Evolutionary conservation across 2,888 invertebrate species (phyloP).

Genomic region (Podotricha telesiphe): DNA sequence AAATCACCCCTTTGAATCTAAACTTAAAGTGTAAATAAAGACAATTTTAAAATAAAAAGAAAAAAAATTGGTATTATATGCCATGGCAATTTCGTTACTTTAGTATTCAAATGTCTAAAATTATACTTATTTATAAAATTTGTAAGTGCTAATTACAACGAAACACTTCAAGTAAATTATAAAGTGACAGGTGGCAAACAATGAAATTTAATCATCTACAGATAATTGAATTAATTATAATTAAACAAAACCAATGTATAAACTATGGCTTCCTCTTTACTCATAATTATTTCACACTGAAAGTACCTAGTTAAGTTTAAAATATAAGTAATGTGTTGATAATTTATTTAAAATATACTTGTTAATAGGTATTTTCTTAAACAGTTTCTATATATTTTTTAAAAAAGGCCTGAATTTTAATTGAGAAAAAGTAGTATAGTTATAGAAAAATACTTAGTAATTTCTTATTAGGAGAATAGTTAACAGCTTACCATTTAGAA

Average conservation of each 20-base stretch:
- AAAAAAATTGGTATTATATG: too few relatives aligned
- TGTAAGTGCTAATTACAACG: not conserved
- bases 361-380: too few relatives aligned
- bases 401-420: too few relatives aligned
- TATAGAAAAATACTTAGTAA: too few relatives aligned
- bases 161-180: not conserved
- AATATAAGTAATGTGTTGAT: not conserved
- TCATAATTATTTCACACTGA: not conserved
- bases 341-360: too few relatives aligned
- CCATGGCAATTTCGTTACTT: too few relatives aligned
- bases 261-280: slow-evolving; percentile 15
- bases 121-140: not conserved
- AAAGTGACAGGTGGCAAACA: slow-evolving; percentile 10
- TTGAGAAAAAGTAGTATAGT: too few relatives aligned
- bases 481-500: slow-evolving; percentile 79
- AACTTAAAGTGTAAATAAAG: too few relatives aligned
- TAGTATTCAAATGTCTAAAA: not conserved
- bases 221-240: slow-evolving; percentile 28
- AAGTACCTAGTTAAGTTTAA: not conserved
- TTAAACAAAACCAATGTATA: slow-evolving; percentile 1
- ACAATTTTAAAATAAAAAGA: too few relatives aligned
- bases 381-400: too few relatives aligned
- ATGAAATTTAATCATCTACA: slow-evolving; percentile 22
- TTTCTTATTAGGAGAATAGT: too few relatives aligned
- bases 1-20: too few relatives aligned